phyloP scores from a whole-genome alignment of 2,113 vertebrate species.

The Calyptomena viridis region DNA sequence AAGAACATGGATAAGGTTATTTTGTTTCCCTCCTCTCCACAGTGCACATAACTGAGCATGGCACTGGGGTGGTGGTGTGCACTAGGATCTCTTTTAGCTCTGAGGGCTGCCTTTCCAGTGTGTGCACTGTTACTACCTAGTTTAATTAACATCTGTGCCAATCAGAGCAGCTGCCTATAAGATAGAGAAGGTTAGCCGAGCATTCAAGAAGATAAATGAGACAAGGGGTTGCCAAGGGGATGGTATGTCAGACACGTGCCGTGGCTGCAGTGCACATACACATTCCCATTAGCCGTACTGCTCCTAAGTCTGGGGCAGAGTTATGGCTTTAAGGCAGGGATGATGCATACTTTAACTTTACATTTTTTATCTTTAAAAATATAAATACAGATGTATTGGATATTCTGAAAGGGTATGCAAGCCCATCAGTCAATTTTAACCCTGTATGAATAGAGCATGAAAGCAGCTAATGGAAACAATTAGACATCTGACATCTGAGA shows the following conservation, averaged over 20 bases:
- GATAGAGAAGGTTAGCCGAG: conserved; percentile 45
- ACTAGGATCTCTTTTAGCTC: conserved; percentile 13
- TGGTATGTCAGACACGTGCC: conserved; percentile 22
- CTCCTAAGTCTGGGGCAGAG: not conserved
- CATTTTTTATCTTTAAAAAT: not conserved
- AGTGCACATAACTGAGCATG: rapidly evolving
- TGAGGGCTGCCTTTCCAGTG: not conserved
- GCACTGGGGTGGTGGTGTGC: not conserved
- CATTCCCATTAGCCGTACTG: not conserved
- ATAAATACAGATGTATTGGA: not conserved
- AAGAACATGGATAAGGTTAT: not conserved
- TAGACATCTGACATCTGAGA: not conserved
- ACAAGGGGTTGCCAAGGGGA: conserved; percentile 58
- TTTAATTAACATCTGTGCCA: conserved; percentile 69
- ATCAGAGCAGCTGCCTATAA: conserved; percentile 63
- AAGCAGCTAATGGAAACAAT: not conserved
- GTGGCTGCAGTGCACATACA: not conserved
- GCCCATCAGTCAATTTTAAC: not conserved
- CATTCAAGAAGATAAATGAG: conserved; percentile 63
- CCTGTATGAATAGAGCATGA: not conserved
- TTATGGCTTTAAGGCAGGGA: not conserved
- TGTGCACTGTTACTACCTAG: conserved; percentile 41
- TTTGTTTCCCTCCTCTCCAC: not conserved
- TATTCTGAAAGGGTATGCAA: not conserved
- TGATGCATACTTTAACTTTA: not conserved